Conservation (phyloP, 1,140 invertebrate genomes). For the Pseudomyrmex pallidus region DNA sequence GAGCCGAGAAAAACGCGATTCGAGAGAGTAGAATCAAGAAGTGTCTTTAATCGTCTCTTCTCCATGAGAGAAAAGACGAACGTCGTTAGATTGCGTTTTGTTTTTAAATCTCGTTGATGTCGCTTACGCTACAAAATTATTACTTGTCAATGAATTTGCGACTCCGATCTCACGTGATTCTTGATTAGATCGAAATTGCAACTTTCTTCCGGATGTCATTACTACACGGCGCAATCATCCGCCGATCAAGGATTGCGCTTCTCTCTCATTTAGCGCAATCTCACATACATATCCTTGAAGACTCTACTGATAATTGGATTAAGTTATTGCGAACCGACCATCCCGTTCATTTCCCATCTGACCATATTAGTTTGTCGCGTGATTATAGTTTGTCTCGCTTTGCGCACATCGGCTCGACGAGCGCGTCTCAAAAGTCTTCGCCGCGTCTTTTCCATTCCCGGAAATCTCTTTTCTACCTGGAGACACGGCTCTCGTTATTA, state of each 20-base stretch:
- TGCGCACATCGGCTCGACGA: not conserved
- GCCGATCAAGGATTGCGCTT: constrained; percentile 14
- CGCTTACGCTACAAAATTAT: too few relatives aligned
- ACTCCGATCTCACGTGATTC: not conserved
- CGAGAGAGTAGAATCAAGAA: too few relatives aligned
- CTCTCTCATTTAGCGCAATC: not conserved
- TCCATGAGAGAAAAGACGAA: too few relatives aligned
- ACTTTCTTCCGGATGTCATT: not conserved
- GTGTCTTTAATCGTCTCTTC: too few relatives aligned
- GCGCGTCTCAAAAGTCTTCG: not conserved
- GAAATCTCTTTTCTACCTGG: constrained; percentile 17
- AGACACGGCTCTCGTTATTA: not conserved
- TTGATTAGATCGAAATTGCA: constrained; percentile 1
- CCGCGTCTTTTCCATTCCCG: constrained; percentile 13
- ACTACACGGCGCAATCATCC: constrained; percentile 10
- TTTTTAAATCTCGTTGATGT: too few relatives aligned
- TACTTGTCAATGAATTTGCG: too few relatives aligned
- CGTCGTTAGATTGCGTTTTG: too few relatives aligned
- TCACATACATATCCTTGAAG: not conserved
- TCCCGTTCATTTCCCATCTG: not conserved
- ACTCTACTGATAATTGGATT: not conserved
- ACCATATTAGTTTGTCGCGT: not conserved
- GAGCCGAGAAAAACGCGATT: too few relatives aligned
- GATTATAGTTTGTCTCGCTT: not conserved
- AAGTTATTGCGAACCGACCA: not conserved